Evolutionary conservation across 2,113 vertebrate species (phyloP), one percentile per base, ranked within the genome.

Genomic region (Brachyistius frenatus): DNA sequence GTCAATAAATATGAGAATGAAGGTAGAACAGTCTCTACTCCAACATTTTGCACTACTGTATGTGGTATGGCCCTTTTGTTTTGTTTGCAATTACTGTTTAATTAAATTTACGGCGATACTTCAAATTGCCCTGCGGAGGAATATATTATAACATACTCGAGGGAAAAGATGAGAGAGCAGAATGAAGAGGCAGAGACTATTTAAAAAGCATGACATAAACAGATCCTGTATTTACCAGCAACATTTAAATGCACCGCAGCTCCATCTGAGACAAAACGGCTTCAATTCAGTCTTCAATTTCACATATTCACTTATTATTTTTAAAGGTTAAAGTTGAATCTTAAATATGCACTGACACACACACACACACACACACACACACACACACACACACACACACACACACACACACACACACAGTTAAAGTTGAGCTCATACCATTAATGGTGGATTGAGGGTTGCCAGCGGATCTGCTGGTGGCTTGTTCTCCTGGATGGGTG

Each of bases 51-150:
- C 47, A 69, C 68, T 61, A 53, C 75, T 44, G 62, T 76, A 66
- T 44, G 23, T 35, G 68, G 33, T 70, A 23, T 65, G 54, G 37
- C 76, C 49, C 73, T 61, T 74, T 70, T 86, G 83, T 86, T 23
- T 90, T 86, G 82, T 86, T 81, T 90, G 79, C 76, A 81, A 88
- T 85, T 81, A 86, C 66, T 32, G 73, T 81, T 87, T 87, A 86
- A 91, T 92, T 85, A 79, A 90, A 83, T 86, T 85, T 81, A 83
- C 62, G 72, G 62, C 35, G 7, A 81, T 77, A 67, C 80, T 84
- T 87, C 39, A 84, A 85, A 86, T 83, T 76, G 54, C 79, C 81
- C 81, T 78, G 72, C 8, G 15, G 76, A 83, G 56, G 86, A 90
- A 88, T 86, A 76, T 66, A 85, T 80, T 78, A 78, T 0, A 32